Conservation (phyloP, 2,113 vertebrate species). For the Platysternon megacephalum region DNA sequence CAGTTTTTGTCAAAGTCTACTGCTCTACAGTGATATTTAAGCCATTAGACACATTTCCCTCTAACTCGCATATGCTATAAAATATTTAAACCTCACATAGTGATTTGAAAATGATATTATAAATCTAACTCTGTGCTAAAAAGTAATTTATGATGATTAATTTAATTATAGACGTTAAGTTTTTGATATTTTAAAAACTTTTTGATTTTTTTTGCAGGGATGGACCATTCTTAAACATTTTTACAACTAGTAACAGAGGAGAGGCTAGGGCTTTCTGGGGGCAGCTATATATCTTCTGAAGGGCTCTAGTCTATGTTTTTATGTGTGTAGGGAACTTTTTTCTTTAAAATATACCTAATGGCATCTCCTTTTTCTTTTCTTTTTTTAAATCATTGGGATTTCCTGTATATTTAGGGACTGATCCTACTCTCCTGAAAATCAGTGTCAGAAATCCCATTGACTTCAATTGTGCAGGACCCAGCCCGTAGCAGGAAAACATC, state of each 20-base stretch:
- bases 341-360: neutral
- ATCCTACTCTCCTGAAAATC: neutral
- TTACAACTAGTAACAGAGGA: constrained; percentile 33
- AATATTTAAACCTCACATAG: constrained; percentile 86
- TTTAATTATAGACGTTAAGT: constrained; percentile 78
- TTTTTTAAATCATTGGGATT: neutral
- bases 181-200: constrained; percentile 72
- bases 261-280: constrained; percentile 28
- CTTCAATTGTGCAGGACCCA: neutral
- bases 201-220: constrained; percentile 26
- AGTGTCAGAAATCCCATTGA: neutral
- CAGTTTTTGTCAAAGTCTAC: constrained; percentile 83
- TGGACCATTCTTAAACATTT: constrained; percentile 27
- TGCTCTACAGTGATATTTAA: constrained; percentile 80
- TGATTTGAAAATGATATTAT: constrained; percentile 83
- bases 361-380: neutral
- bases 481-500: rapidly evolving
- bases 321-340: constrained; percentile 24
- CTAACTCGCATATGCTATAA: constrained; percentile 81
- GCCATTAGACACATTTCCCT: constrained; percentile 80
- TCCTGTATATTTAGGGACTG: neutral
- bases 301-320: constrained; percentile 40
- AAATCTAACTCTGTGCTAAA: constrained; percentile 80
- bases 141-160: constrained; percentile 83
- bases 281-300: constrained; percentile 43